Percentiles rank a stretch among this genome's conserved stretches.
phyloP scores from a whole-genome alignment of 2,888 invertebrate genomes.

The Smittia aterrima region DNA sequence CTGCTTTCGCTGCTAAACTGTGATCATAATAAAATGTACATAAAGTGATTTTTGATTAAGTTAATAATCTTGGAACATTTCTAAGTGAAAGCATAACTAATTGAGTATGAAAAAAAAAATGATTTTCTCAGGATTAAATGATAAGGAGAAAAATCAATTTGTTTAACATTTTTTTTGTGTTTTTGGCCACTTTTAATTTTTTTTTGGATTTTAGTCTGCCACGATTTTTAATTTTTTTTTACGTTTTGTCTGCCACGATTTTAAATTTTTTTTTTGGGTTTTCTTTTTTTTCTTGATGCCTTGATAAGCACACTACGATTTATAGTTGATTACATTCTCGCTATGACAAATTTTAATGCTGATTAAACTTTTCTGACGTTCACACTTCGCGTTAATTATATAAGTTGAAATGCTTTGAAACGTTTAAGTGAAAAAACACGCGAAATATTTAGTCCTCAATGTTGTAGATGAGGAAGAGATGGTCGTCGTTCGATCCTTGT shows the following conservation, averaged over 20 bases:
- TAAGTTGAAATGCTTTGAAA: conserved; percentile 4
- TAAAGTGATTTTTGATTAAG: conserved; percentile 4
- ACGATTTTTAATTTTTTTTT: neutral
- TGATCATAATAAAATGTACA: neutral
- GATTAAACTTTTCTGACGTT: conserved; percentile 1
- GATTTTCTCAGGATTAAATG: neutral
- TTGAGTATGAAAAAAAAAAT: neutral
- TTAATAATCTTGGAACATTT: neutral
- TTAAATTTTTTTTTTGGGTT: conserved; percentile 4
- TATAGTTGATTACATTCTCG: conserved; percentile 17
- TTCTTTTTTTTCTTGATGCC: conserved; percentile 6
- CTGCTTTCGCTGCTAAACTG: neutral
- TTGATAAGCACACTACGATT: neutral
- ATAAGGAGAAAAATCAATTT: neutral
- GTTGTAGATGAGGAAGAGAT: conserved; percentile 57
- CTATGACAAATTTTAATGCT: conserved; percentile 15
- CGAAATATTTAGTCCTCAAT: conserved; percentile 51
- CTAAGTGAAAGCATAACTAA: neutral
- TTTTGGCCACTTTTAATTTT: conserved; percentile 6
- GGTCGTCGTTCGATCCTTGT: conserved; percentile 60
- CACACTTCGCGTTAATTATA: neutral
- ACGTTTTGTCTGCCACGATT: neutral
- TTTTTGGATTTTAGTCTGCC: neutral
- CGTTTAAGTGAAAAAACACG: neutral
- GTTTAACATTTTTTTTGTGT: neutral